These are phyloP conservation scores for Eidolon helvum DNA, from an alignment of 2,113 vertebrate species.

Conservation along the genomic window DNA sequence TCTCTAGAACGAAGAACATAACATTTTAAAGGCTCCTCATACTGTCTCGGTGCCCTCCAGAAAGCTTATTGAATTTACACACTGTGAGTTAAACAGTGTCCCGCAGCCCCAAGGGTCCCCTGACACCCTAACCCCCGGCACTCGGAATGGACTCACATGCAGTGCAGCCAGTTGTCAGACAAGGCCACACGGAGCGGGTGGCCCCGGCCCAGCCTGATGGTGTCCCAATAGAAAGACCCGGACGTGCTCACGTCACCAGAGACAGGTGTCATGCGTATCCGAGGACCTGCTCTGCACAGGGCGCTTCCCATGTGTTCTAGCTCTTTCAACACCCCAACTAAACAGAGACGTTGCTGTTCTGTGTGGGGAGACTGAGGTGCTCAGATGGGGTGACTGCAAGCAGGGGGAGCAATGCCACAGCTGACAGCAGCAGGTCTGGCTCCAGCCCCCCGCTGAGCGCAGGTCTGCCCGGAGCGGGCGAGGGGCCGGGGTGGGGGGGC, in stretches of 20 bases:
- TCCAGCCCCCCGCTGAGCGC: background rate
- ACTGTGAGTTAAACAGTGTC: background rate
- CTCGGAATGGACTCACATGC: background rate
- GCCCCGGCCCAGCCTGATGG: too few species aligned
- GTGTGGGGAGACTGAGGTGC: background rate
- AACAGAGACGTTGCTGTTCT: background rate
- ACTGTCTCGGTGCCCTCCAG: background rate
- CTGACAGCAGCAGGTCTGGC: background rate
- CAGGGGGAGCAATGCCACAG: background rate
- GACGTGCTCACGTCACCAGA: too few species aligned
- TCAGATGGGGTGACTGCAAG: background rate
- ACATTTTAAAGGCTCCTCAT: background rate
- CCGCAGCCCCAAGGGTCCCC: rapidly evolving
- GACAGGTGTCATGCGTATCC: background rate
- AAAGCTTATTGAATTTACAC: background rate
- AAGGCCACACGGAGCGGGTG: too few species aligned
- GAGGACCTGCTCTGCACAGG: background rate
- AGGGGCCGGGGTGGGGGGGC: background rate
- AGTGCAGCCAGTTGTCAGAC: too few species aligned
- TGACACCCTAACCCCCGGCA: background rate
- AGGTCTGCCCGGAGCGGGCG: background rate
- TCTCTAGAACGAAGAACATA: background rate
- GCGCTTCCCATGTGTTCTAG: background rate
- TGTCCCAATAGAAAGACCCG: too few species aligned
- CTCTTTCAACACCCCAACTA: background rate